Evolutionary conservation across 2,888 invertebrate species (phyloP).

Genomic region (Agriopis marginaria): DNA sequence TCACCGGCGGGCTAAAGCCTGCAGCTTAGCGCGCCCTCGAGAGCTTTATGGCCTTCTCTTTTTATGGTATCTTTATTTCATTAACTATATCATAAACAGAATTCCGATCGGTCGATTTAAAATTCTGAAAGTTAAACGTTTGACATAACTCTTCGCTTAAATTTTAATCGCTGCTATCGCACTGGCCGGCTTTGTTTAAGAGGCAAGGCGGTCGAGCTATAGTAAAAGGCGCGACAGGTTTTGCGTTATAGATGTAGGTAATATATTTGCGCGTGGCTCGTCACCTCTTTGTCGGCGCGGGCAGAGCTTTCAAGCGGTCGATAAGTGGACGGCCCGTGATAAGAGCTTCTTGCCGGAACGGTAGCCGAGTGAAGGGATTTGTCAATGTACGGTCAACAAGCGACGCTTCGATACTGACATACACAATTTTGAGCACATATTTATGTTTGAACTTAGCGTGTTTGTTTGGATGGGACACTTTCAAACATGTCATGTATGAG

Average conservation of each 20-base stretch:
- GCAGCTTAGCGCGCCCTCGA: constrained; percentile 67
- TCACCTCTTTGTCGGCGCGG: constrained; percentile 81
- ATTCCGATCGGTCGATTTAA: constrained; percentile 52
- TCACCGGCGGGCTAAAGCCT: constrained; percentile 53
- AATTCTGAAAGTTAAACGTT: constrained; percentile 49
- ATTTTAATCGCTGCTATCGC: constrained; percentile 41
- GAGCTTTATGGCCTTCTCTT: constrained; percentile 72
- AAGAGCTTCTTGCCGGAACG: constrained; percentile 69
- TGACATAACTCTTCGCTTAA: constrained; percentile 53
- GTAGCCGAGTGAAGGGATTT: constrained; percentile 80
- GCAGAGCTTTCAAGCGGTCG: constrained; percentile 71
- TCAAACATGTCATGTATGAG: constrained; percentile 19
- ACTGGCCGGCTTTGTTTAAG: constrained; percentile 38
- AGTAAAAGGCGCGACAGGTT: constrained; percentile 48
- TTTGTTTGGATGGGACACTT: constrained; percentile 38
- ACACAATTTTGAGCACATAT: constrained; percentile 34
- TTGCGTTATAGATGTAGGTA: constrained; percentile 51
- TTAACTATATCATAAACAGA: constrained; percentile 71
- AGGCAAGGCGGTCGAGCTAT: constrained; percentile 38
- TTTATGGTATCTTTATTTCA: constrained; percentile 76
- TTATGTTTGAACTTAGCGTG: constrained; percentile 40
- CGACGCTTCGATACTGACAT: constrained; percentile 21
- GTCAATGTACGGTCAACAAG: constrained; percentile 80
- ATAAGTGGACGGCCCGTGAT: constrained; percentile 76
- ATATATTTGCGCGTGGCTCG: constrained; percentile 69